phyloP scores from a whole-genome alignment of 2,797 vertebrate genomes.

The Alfaro cultratus region DNA sequence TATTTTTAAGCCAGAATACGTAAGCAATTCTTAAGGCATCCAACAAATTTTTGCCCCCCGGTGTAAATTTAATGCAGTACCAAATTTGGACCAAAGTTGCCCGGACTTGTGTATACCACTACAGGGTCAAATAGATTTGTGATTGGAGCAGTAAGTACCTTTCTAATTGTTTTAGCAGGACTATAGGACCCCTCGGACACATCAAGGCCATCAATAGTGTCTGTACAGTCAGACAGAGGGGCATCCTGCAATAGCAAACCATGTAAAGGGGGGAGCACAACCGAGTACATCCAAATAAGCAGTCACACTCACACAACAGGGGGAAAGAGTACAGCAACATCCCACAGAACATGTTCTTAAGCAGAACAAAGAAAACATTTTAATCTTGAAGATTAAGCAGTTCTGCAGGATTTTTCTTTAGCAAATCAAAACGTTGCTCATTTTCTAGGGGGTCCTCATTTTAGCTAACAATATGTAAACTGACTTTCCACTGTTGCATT shows the following conservation, averaged over 20 bases:
- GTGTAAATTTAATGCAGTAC: background rate
- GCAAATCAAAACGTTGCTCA: background rate
- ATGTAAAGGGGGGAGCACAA: conserved; percentile 87
- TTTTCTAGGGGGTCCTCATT: background rate
- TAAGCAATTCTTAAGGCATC: background rate
- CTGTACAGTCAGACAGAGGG: conserved; percentile 99
- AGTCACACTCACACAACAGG: conserved; percentile 58
- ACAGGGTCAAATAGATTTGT: conserved; percentile 56
- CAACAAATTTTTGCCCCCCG: background rate
- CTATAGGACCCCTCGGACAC: conserved; percentile 96
- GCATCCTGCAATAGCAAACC: conserved; percentile 98
- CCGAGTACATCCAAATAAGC: conserved; percentile 67
- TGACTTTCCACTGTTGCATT: conserved; percentile 64
- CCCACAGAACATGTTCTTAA: conserved; percentile 1
- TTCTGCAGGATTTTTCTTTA: conserved; percentile 1
- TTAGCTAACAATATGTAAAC: background rate
- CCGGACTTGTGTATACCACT: background rate
- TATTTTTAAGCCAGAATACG: background rate
- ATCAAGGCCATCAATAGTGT: conserved; percentile 98
- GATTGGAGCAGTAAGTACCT: conserved; percentile 88
- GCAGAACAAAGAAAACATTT: background rate
- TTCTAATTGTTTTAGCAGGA: conserved; percentile 97
- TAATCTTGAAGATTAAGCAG: background rate
- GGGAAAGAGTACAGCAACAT: conserved; percentile 48
- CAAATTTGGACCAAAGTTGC: background rate